Conservation (phyloP, 2,113 vertebrate genomes). For the Mormyrus iriodes region DNA sequence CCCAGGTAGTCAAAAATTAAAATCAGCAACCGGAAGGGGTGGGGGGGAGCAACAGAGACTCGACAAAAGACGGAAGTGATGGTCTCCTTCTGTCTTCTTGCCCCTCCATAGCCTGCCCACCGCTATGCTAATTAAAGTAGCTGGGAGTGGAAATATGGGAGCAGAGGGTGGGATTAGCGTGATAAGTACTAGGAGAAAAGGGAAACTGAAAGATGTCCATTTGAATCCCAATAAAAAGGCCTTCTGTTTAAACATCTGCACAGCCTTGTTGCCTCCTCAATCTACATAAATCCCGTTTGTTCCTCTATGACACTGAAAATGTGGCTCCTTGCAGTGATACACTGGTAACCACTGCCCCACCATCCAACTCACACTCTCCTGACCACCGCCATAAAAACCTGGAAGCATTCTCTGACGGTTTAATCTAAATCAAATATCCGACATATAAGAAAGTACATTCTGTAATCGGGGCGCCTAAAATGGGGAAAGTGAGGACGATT, state of each 20-base stretch:
- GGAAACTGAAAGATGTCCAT: constrained; percentile 67
- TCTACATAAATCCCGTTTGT: constrained; percentile 73
- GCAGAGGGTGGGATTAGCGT: constrained; percentile 67
- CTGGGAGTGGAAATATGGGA: constrained; percentile 61
- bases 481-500: too few relatives aligned
- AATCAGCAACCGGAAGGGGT: background rate
- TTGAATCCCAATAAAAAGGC: constrained; percentile 73
- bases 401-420: background rate
- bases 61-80: background rate
- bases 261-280: constrained; percentile 62
- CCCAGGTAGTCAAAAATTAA: background rate
- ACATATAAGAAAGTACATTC: too few relatives aligned
- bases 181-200: constrained; percentile 69
- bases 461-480: too few relatives aligned
- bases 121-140: constrained; percentile 72
- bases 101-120: background rate
- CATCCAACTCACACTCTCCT: constrained; percentile 17
- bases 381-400: background rate
- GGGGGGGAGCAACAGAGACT: background rate
- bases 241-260: constrained; percentile 66
- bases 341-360: constrained; percentile 39
- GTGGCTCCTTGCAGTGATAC: constrained; percentile 53
- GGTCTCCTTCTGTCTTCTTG: background rate
- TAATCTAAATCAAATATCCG: too few relatives aligned
- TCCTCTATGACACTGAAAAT: constrained; percentile 62